phyloP scores from a whole-genome alignment of 2,888 invertebrate genomes.

The Didymodactylos carnosus region DNA sequence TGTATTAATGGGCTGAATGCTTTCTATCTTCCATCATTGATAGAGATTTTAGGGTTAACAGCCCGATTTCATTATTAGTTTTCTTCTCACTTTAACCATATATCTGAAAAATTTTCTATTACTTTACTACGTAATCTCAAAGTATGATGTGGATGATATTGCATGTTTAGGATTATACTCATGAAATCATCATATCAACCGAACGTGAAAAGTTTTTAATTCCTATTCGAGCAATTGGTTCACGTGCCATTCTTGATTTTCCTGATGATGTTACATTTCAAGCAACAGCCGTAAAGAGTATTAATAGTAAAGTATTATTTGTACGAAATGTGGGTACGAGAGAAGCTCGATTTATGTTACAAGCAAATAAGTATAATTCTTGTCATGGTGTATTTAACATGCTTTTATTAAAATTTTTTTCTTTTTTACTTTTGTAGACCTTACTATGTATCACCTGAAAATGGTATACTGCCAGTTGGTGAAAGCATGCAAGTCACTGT shows the following conservation, averaged over 20 bases:
- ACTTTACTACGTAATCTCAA: background rate
- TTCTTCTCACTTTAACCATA: no score
- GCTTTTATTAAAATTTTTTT: no score
- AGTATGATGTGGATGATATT: background rate
- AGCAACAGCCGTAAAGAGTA: slow-evolving; percentile 40
- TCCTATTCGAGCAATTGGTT: slow-evolving; percentile 39
- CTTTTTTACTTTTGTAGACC: no score
- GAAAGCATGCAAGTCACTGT: slow-evolving; percentile 31
- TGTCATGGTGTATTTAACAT: no score
- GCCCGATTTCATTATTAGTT: no score
- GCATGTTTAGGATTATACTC: slow-evolving; percentile 29
- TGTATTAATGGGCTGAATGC: no score
- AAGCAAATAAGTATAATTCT: slow-evolving; percentile 36
- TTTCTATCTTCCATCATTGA: no score
- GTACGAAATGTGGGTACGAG: slow-evolving; percentile 42
- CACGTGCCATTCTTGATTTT: slow-evolving; percentile 42
- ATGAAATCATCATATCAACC: slow-evolving; percentile 33
- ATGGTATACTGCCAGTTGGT: slow-evolving; percentile 26
- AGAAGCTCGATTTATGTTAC: slow-evolving; percentile 38
- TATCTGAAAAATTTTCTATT: background rate
- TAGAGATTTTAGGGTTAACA: no score
- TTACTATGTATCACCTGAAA: slow-evolving; percentile 27
- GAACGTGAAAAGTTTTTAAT: slow-evolving; percentile 35
- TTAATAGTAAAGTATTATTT: slow-evolving; percentile 36
- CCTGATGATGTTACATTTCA: slow-evolving; percentile 41